phyloP scores from a whole-genome alignment of 1,140 invertebrate species.

The Lasioglossum albipes region DNA sequence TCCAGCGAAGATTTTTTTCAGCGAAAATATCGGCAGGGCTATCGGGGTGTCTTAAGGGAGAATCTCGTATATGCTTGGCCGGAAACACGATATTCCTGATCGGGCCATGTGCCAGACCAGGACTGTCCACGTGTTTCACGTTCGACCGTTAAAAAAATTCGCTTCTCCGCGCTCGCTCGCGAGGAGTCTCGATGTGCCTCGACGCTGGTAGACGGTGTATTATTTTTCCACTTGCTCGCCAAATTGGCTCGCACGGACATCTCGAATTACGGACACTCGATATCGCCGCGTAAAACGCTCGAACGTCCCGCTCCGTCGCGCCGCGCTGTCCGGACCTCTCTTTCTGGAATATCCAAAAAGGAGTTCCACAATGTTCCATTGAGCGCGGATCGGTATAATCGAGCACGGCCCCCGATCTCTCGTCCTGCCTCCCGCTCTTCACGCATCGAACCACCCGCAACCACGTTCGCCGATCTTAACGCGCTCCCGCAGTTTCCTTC shows the following conservation, averaged over 20 bases:
- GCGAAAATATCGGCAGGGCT: slow-evolving; percentile 41
- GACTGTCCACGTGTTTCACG: slow-evolving; percentile 59
- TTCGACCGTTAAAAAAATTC: slow-evolving; percentile 63
- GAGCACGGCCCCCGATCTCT: slow-evolving; percentile 13
- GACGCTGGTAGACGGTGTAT: slow-evolving; percentile 66
- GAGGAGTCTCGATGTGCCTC: slow-evolving; percentile 44
- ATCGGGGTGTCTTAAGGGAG: slow-evolving; percentile 39
- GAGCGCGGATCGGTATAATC: slow-evolving; percentile 70
- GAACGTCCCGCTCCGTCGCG: slow-evolving; percentile 29
- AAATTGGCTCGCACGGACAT: slow-evolving; percentile 74
- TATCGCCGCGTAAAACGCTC: slow-evolving; percentile 57
- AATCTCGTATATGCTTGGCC: slow-evolving; percentile 37
- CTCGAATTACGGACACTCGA: slow-evolving; percentile 73
- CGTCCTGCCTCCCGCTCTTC: slow-evolving; percentile 6
- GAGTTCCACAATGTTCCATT: slow-evolving; percentile 69
- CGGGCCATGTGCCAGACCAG: background rate
- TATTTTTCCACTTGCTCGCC: slow-evolving; percentile 71
- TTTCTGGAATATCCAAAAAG: slow-evolving; percentile 59
- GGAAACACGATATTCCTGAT: slow-evolving; percentile 59
- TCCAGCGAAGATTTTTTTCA: background rate
- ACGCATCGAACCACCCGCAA: slow-evolving; percentile 23
- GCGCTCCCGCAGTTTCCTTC: background rate
- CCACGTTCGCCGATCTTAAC: slow-evolving; percentile 18
- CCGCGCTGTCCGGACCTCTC: background rate
- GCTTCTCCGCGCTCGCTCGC: slow-evolving; percentile 58